A percentile compares a stretch with the other conserved stretches of the same genome.
These are phyloP conservation scores for Bombus picipes DNA, from an alignment of 1,140 invertebrate species.

Conservation along the genomic window DNA sequence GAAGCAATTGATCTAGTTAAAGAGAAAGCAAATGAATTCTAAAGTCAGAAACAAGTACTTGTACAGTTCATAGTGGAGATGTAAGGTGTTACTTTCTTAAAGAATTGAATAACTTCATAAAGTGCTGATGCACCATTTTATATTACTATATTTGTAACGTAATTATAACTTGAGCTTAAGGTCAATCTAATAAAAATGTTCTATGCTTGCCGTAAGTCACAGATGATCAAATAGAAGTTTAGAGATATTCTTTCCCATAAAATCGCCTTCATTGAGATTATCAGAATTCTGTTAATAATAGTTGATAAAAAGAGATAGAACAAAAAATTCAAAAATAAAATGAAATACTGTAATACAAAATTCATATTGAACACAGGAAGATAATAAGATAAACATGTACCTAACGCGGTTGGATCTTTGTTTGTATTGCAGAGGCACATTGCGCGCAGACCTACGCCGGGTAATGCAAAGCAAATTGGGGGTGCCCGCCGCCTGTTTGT, in stretches of 20 bases:
- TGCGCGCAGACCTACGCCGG: constrained; percentile 82
- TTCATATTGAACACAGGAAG: constrained; percentile 65
- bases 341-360: constrained; percentile 50
- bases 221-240: constrained; percentile 9
- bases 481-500: constrained; percentile 78
- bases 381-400: constrained; percentile 67
- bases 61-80: background rate
- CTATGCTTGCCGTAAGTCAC: constrained; percentile 23
- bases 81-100: background rate
- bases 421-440: constrained; percentile 84
- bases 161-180: background rate
- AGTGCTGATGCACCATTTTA: constrained; percentile 3
- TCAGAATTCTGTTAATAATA: constrained; percentile 37
- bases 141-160: background rate
- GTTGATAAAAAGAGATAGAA: constrained; percentile 14
- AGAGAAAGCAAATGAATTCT: background rate
- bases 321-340: constrained; percentile 23
- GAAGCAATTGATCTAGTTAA: constrained; percentile 1
- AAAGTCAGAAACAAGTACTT: background rate
- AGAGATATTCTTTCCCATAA: constrained; percentile 26
- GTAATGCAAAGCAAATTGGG: constrained; percentile 82
- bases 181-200: background rate
- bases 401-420: constrained; percentile 83
- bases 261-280: constrained; percentile 18
- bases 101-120: background rate